phyloP scores from a whole-genome alignment of 2,113 vertebrate genomes.

The Sinocyclocheilus anophthalmus region DNA sequence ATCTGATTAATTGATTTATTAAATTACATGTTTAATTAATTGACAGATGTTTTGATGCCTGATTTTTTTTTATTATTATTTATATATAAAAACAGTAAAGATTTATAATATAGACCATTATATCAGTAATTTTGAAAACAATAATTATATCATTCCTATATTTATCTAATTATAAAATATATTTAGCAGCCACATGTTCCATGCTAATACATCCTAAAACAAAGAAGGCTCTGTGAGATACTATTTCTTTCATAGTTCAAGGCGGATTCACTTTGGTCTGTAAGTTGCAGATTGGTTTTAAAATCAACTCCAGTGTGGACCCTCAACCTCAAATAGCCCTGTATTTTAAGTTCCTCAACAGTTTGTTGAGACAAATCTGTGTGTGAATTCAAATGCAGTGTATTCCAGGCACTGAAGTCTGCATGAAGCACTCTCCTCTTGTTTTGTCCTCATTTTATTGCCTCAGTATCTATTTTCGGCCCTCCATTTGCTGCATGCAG shows the following conservation, averaged over 20 bases:
- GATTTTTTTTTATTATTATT: background rate
- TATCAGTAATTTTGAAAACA: background rate
- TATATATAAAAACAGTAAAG: background rate
- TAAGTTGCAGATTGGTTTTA: background rate
- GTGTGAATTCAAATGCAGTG: background rate
- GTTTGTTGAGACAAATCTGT: slow-evolving; percentile 1
- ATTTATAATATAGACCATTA: background rate
- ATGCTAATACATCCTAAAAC: background rate
- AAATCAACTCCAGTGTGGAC: background rate
- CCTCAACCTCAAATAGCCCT: background rate
- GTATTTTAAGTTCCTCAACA: background rate
- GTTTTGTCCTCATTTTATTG: slow-evolving; percentile 2
- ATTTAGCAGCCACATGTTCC: background rate
- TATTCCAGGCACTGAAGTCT: background rate
- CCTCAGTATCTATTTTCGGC: slow-evolving; percentile 27
- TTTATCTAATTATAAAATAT: no score
- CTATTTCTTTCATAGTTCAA: background rate
- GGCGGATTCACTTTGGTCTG: background rate
- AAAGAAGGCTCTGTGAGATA: background rate
- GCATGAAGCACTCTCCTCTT: background rate
- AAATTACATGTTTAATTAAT: background rate
- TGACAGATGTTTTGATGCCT: background rate
- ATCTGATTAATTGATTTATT: background rate
- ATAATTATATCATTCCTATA: no score
- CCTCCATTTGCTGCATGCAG: background rate